Base-by-base conservation (phyloP, 2,113 vertebrate genomes). In the Callithrix jacchus region DNA sequence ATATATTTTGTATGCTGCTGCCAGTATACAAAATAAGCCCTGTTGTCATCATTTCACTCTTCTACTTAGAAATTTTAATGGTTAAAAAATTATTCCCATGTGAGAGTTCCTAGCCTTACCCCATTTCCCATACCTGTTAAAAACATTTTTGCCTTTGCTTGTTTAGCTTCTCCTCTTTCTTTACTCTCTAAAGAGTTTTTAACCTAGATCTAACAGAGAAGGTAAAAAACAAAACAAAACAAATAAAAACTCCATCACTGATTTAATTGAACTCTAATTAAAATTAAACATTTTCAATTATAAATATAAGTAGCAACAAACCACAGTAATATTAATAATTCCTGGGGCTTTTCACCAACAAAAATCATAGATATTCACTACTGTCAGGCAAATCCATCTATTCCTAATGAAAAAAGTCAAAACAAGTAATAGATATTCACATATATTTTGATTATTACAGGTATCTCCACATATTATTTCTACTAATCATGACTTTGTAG, bases 241-340 rank as follows among this genome's bases (percentile, higher is more conserved):
- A 47, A 47, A 47, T 14, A 70, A 77, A 64, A 74, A 10, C 17
- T 47, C 14, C 9, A 66, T 32, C 66, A 37, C 56, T 80, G 17
- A 68, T 89, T 87, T 93, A 21, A 68, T 2, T 58, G 49, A 94
- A 40, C 20, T 81, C 20, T 42, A 68, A 91, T 56, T 76, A 64
- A 96, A 95, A 93, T 40, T 32, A 83, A 91, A n/a, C 18, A 64
- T 87, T 91, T 81, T 93, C 40, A 70, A 1, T 89, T 73, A 64
- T 80, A 23, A 89, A 70, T 2, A 21, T 74, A 68, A 58, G 21
- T 64, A 42, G 42, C 23, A 92, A 73, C 30, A 76, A 95, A 58
- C 14, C 5, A 85, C 25, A 74, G 13, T n/a, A 74, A 84, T 61
- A 58, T 82, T 52, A 77, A n/a, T 30, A 54, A 66, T 20, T 30